These are phyloP conservation scores for Linepithema humile DNA, from an alignment of 1,140 invertebrate species.

Conservation along the genomic window DNA sequence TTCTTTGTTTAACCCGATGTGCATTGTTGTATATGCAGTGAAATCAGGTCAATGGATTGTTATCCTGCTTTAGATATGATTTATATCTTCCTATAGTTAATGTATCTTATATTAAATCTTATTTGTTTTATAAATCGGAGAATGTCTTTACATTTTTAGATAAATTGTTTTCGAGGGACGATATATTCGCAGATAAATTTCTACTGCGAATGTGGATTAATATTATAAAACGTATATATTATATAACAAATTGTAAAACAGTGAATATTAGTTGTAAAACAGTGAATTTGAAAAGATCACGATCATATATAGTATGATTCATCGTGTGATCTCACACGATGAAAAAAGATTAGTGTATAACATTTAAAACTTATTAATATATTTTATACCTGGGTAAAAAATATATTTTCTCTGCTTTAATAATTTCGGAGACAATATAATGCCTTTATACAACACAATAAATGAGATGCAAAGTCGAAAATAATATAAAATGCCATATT, in stretches of 20 bases:
- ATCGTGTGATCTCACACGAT: neutral
- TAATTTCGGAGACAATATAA: neutral
- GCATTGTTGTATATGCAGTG: neutral
- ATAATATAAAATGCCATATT: neutral
- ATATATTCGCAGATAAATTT: neutral
- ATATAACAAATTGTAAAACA: neutral
- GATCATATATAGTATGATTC: neutral
- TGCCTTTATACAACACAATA: neutral
- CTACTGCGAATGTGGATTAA: neutral
- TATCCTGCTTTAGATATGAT: neutral
- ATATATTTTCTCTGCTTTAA: neutral
- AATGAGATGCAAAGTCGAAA: neutral
- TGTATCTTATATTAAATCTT: neutral
- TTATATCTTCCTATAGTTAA: neutral
- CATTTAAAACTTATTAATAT: neutral
- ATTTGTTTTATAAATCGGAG: slow-evolving; percentile 21
- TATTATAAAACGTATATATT: slow-evolving; percentile 3
- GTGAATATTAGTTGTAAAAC: no score
- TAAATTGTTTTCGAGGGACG: neutral
- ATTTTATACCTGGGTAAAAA: neutral
- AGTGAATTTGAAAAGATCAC: neutral
- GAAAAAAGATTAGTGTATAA: neutral
- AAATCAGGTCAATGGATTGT: slow-evolving; percentile 13
- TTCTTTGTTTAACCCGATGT: neutral
- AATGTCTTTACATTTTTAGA: neutral